phyloP scores from a whole-genome alignment of 1,140 invertebrate species.

The Conus betulinus region DNA sequence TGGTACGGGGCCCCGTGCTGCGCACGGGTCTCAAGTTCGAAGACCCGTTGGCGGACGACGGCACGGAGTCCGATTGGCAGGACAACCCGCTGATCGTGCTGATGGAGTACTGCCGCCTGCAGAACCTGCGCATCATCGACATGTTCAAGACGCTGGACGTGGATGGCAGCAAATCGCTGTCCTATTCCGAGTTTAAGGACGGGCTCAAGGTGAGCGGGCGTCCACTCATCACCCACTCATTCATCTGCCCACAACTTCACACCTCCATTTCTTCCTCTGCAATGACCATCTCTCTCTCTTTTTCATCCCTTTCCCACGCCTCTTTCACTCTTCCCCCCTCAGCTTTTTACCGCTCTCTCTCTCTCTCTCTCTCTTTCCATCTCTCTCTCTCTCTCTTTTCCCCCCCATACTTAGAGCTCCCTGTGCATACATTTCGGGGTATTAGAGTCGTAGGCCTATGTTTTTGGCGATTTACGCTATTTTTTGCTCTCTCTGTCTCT shows the following conservation, averaged over 20 bases:
- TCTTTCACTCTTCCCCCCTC: too few relatives aligned
- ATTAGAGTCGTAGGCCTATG: too few relatives aligned
- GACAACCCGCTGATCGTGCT: conserved; percentile 48
- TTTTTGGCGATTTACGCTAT: too few relatives aligned
- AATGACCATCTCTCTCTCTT: too few relatives aligned
- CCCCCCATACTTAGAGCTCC: not conserved
- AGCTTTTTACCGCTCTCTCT: too few relatives aligned
- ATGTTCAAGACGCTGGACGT: conserved; percentile 63
- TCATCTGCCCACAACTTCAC: too few relatives aligned
- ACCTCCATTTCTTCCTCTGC: not conserved
- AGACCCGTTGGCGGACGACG: conserved; percentile 2
- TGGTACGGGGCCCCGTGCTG: conserved; percentile 24
- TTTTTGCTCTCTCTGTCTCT: too few relatives aligned
- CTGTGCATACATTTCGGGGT: too few relatives aligned
- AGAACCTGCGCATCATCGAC: conserved; percentile 62
- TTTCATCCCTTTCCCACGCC: too few relatives aligned
- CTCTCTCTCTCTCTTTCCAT: too few relatives aligned
- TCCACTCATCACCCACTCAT: too few relatives aligned
- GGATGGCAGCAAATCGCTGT: conserved; percentile 59
- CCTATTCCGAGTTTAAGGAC: conserved; percentile 55
- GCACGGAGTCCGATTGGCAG: not conserved
- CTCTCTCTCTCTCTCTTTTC: not conserved
- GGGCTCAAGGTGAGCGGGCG: conserved; percentile 55
- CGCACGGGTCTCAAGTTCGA: conserved; percentile 26
- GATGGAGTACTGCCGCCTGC: conserved; percentile 63